A percentile compares a stretch with the other conserved stretches of the same genome.
phyloP scores from a whole-genome alignment of 2,797 vertebrate species.

The Crenichthys baileyi region DNA sequence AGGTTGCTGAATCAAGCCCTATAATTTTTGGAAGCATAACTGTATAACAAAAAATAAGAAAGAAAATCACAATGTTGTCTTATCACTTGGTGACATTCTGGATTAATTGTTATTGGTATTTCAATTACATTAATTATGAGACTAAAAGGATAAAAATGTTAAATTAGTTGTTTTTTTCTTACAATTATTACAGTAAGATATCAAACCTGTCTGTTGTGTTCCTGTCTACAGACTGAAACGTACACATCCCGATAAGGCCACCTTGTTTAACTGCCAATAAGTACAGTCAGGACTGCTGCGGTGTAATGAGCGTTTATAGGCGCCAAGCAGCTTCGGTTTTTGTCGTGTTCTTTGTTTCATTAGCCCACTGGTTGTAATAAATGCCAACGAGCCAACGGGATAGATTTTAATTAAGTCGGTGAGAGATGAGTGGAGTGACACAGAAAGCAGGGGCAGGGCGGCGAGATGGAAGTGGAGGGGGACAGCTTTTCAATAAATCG shows the following conservation, averaged over 20 bases:
- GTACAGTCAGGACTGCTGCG: constrained; percentile 34
- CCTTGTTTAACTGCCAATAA: constrained; percentile 53
- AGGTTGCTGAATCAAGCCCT: neutral
- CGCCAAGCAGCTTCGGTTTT: constrained; percentile 69
- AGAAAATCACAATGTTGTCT: neutral
- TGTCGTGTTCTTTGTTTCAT: constrained; percentile 77
- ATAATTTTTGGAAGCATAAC: neutral
- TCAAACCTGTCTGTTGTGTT: constrained; percentile 8
- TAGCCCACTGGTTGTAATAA: constrained; percentile 77
- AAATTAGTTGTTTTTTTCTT: neutral
- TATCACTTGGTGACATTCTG: neutral
- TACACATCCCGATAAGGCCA: constrained; percentile 31
- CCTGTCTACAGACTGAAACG: constrained; percentile 23
- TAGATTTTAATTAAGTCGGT: constrained; percentile 83
- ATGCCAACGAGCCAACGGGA: constrained; percentile 78
- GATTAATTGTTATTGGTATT: neutral
- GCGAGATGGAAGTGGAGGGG: constrained; percentile 56
- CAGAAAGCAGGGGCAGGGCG: constrained; percentile 53
- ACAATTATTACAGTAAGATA: neutral
- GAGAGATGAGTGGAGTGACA: constrained; percentile 80
- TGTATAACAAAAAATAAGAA: neutral
- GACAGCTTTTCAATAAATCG: constrained; percentile 82
- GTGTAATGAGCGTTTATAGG: constrained; percentile 71
- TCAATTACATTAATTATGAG: neutral
- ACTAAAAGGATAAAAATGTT: too few relatives aligned